Percentiles rank a stretch among this genome's conserved stretches.
Conservation (phyloP, 2,888 invertebrate species). For the Thymelicus sylvestris region DNA sequence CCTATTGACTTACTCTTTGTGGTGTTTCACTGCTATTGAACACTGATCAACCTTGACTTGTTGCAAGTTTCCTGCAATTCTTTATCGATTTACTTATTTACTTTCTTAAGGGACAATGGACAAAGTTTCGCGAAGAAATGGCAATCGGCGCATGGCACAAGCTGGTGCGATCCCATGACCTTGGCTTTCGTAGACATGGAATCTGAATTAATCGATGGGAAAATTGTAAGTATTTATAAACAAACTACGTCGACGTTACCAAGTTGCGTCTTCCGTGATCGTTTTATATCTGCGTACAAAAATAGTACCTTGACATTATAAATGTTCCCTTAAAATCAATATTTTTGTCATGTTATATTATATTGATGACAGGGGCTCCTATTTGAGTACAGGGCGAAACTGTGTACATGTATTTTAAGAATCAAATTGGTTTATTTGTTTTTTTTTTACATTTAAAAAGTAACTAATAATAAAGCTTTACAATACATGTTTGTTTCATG, state of each 20-base stretch:
- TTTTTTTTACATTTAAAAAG: too few relatives aligned
- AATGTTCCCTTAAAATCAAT: not conserved
- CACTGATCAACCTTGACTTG: not conserved
- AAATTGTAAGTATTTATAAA: slow-evolving; percentile 61
- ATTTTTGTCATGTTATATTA: not conserved
- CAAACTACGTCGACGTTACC: slow-evolving; percentile 31
- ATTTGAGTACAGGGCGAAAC: not conserved
- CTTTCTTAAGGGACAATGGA: slow-evolving; percentile 39
- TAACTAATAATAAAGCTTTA: too few relatives aligned
- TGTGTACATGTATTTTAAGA: not conserved
- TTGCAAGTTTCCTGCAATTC: slow-evolving; percentile 32
- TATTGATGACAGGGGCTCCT: not conserved
- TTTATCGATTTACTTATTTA: slow-evolving; percentile 40
- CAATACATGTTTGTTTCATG: too few relatives aligned
- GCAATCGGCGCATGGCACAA: slow-evolving; percentile 70
- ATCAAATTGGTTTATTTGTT: not conserved
- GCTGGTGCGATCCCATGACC: slow-evolving; percentile 79
- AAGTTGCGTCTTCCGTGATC: slow-evolving; percentile 2
- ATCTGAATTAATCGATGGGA: slow-evolving; percentile 69
- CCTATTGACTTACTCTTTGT: too few relatives aligned
- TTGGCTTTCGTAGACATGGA: slow-evolving; percentile 62
- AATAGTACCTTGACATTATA: slow-evolving; percentile 14
- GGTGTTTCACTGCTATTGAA: not conserved
- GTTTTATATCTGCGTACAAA: slow-evolving; percentile 1
- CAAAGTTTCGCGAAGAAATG: slow-evolving; percentile 40